phyloP scores from a whole-genome alignment of 2,888 invertebrate species.

The Pemphredon lugubris region DNA sequence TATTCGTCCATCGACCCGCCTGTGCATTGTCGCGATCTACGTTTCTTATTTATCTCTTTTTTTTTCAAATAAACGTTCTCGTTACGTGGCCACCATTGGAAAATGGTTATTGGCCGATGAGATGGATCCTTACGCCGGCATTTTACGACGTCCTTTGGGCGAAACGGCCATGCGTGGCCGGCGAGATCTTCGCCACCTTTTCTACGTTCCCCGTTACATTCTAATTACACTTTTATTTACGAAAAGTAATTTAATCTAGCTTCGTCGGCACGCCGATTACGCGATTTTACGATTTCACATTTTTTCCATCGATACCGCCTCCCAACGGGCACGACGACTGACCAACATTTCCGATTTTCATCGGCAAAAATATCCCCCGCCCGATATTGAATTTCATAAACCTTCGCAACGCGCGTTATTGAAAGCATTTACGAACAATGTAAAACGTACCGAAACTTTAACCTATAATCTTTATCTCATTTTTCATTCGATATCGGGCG shows the following conservation, averaged over 20 bases:
- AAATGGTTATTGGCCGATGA: slow-evolving; percentile 46
- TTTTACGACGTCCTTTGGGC: slow-evolving; percentile 63
- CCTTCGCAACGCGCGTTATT: too few species aligned
- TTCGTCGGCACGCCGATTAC: neutral
- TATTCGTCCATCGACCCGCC: neutral
- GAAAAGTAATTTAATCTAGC: neutral
- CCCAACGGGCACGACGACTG: too few species aligned
- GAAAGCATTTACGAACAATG: too few species aligned
- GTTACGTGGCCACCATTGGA: slow-evolving; percentile 17
- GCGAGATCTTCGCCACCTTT: slow-evolving; percentile 49
- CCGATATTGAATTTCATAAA: too few species aligned
- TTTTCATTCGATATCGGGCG: neutral
- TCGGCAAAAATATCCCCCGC: too few species aligned
- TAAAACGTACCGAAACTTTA: too few species aligned
- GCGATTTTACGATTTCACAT: too few species aligned
- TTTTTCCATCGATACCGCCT: too few species aligned
- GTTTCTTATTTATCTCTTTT: too few species aligned
- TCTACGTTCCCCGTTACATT: slow-evolving; percentile 21
- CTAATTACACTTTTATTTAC: slow-evolving; percentile 6
- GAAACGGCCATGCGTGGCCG: slow-evolving; percentile 69
- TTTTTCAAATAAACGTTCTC: neutral
- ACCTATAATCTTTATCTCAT: neutral
- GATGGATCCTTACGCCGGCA: slow-evolving; percentile 63
- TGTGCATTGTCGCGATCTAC: slow-evolving; percentile 2
- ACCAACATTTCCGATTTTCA: too few species aligned